Conservation (phyloP, 2,797 vertebrate genomes). For the Sebastes diploproa region DNA sequence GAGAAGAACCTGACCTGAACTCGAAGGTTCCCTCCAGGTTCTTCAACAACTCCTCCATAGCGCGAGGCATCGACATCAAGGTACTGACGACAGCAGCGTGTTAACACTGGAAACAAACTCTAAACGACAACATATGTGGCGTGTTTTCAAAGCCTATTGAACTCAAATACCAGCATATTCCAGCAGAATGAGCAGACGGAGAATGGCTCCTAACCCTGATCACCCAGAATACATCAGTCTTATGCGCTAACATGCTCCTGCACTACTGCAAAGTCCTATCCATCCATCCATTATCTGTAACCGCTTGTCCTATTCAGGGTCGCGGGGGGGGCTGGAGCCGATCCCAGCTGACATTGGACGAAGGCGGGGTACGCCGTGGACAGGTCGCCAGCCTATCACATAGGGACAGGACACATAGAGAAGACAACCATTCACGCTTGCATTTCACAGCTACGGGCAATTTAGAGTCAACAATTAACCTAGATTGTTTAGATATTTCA, state of each 20-base stretch:
- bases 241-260: neutral
- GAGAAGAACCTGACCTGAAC: constrained; percentile 94
- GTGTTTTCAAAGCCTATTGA: neutral
- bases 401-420: too few species aligned
- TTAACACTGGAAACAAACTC: neutral
- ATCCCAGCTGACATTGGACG: too few species aligned
- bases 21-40: constrained; percentile 95
- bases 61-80: constrained; percentile 97
- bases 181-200: neutral
- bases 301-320: too few species aligned
- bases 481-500: neutral
- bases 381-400: too few species aligned
- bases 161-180: neutral
- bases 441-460: too few species aligned
- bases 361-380: too few species aligned
- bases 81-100: constrained; percentile 18
- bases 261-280: neutral
- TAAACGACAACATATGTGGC: neutral
- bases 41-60: constrained; percentile 89
- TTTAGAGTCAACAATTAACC: too few species aligned
- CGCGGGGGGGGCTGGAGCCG: too few species aligned
- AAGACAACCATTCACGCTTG: too few species aligned
- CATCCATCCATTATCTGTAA: too few species aligned
- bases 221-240: neutral
- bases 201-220: neutral